Percentiles rank a stretch among this genome's conserved stretches.
These are phyloP conservation scores for Pseudonaja textilis DNA, from an alignment of 2,113 vertebrate genomes.

Conservation along the genomic window DNA sequence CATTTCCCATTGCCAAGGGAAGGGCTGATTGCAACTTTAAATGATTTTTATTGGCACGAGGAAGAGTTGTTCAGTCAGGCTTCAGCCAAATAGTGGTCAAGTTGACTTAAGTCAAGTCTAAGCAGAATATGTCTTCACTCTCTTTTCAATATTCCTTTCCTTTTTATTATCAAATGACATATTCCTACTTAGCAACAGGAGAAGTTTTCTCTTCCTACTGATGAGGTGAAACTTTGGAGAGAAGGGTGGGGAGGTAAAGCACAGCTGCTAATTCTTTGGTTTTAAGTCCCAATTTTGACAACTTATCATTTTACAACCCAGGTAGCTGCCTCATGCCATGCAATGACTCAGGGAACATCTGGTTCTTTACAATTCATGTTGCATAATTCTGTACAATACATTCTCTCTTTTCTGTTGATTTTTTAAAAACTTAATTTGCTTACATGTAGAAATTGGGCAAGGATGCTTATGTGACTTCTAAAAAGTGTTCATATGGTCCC, in stretches of 20 bases:
- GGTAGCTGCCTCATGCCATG: conserved; percentile 13
- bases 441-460: not conserved
- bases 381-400: not conserved
- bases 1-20: conserved; percentile 43
- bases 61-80: conserved; percentile 41
- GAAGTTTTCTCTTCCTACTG: not conserved
- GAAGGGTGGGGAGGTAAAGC: not conserved
- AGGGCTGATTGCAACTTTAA: conserved; percentile 46
- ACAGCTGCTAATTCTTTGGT: conserved; percentile 36
- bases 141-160: conserved; percentile 45
- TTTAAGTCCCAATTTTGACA: conserved; percentile 3
- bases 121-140: conserved; percentile 45
- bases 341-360: conserved; percentile 1
- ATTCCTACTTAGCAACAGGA: conserved; percentile 31
- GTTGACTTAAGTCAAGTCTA: conserved; percentile 52
- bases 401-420: not conserved
- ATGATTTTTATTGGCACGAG: conserved; percentile 56
- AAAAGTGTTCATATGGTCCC: not conserved
- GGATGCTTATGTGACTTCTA: not conserved
- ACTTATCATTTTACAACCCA: conserved; percentile 31
- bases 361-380: not conserved
- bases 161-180: conserved; percentile 32
- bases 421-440: not conserved
- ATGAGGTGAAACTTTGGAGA: conserved; percentile 21
- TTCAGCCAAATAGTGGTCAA: conserved; percentile 43